Evolutionary conservation across 2,113 vertebrate species (phyloP).

Genomic region (Ovis aries): DNA sequence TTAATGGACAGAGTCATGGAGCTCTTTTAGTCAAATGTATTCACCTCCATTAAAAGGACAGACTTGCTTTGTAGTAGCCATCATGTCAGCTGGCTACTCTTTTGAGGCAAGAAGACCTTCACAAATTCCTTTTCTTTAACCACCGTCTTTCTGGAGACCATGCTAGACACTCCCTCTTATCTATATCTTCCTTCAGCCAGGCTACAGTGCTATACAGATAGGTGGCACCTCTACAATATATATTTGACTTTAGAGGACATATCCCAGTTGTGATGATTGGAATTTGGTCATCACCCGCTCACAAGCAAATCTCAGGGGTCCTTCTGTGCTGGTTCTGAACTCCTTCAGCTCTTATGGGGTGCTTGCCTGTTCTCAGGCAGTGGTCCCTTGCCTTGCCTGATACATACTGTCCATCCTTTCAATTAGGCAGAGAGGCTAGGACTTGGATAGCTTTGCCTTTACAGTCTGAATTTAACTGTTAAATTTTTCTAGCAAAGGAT

Average conservation of each 20-base stretch:
- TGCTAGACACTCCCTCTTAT: neutral
- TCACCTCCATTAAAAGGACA: neutral
- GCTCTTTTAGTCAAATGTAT: neutral
- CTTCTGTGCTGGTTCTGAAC: neutral
- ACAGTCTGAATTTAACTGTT: constrained; percentile 36
- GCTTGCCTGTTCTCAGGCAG: neutral
- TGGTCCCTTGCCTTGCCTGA: neutral
- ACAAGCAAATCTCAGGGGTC: neutral
- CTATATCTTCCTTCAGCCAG: neutral
- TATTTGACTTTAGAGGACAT: neutral
- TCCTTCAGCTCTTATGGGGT: neutral
- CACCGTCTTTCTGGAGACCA: neutral
- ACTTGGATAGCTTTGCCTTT: neutral
- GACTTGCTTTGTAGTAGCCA: neutral
- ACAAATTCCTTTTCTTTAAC: neutral
- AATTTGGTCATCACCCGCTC: neutral
- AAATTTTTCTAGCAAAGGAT: constrained; percentile 22
- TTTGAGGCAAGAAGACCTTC: neutral
- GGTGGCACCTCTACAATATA: neutral
- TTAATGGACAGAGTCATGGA: neutral
- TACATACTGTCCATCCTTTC: neutral
- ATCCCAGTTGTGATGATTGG: neutral
- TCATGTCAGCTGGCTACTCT: neutral
- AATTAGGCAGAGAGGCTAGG: neutral
- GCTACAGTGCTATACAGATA: neutral